These are phyloP conservation scores for Mustela nigripes DNA, from an alignment of 2,113 vertebrate species.

Conservation along the genomic window DNA sequence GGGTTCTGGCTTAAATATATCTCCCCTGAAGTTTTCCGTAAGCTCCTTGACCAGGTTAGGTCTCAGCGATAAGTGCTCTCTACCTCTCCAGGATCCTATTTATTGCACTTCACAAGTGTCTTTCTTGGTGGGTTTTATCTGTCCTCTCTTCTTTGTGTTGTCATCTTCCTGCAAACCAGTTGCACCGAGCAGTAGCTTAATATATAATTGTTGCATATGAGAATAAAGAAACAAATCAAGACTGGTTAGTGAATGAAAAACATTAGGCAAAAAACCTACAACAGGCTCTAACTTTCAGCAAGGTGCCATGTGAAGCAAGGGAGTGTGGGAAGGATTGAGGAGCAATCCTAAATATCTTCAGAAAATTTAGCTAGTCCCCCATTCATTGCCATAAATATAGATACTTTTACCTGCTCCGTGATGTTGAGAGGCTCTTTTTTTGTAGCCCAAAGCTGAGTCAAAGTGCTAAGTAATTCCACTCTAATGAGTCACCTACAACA, in stretches of 20 bases:
- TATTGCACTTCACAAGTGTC: neutral
- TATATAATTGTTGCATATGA: neutral
- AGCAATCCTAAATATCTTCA: neutral
- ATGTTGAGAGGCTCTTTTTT: neutral
- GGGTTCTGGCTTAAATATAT: neutral
- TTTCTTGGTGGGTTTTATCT: neutral
- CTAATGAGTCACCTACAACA: neutral
- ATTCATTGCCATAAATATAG: neutral
- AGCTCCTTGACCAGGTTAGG: neutral
- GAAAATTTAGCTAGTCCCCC: neutral
- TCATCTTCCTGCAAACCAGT: neutral
- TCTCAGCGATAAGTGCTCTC: neutral
- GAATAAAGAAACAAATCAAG: neutral
- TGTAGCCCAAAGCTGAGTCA: neutral
- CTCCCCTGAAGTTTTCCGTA: neutral
- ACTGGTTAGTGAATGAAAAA: neutral
- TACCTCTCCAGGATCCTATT: neutral
- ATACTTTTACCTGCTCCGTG: neutral
- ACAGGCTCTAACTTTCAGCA: neutral
- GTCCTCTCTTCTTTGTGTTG: neutral
- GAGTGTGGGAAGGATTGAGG: accelerated
- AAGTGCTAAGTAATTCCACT: neutral
- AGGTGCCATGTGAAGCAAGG: neutral
- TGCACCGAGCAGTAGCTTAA: neutral
- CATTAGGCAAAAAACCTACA: neutral